Evolutionary conservation across 2,888 invertebrate species (phyloP).

Genomic region (Mythimna lalbum): DNA sequence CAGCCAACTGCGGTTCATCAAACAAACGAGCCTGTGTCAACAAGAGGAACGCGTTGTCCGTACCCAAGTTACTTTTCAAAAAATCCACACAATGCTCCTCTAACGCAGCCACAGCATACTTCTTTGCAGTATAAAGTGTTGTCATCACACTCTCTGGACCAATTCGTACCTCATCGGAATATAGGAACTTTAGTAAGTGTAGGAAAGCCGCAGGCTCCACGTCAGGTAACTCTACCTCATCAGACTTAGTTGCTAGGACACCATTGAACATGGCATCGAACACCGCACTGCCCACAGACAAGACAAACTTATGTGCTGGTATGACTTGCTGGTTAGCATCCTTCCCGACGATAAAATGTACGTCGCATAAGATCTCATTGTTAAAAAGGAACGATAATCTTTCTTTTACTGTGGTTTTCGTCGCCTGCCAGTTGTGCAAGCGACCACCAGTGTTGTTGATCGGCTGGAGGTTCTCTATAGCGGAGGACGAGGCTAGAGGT

Average conservation of each 20-base stretch:
- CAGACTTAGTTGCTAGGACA: slow-evolving; percentile 92
- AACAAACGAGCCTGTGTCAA: slow-evolving; percentile 95
- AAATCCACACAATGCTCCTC: slow-evolving; percentile 96
- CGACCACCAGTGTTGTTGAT: slow-evolving; percentile 86
- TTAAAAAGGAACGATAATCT: slow-evolving; percentile 92
- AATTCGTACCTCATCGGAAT: slow-evolving; percentile 96
- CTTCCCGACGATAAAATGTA: slow-evolving; percentile 95
- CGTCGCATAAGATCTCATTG: slow-evolving; percentile 91
- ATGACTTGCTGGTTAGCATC: slow-evolving; percentile 93
- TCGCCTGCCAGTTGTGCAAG: slow-evolving; percentile 93
- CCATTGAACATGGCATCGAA: slow-evolving; percentile 97
- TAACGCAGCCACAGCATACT: slow-evolving; percentile 95
- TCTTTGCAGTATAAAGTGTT: slow-evolving; percentile 96
- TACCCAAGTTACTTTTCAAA: slow-evolving; percentile 93
- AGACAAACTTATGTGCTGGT: slow-evolving; percentile 95
- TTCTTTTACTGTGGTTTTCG: slow-evolving; percentile 94
- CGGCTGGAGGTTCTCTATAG: slow-evolving; percentile 84
- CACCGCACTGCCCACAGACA: slow-evolving; percentile 95
- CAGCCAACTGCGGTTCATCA: slow-evolving; percentile 95
- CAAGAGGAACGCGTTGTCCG: slow-evolving; percentile 96
- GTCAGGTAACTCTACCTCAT: slow-evolving; percentile 95
- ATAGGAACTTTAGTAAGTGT: slow-evolving; percentile 93
- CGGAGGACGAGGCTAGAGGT: slow-evolving; percentile 77
- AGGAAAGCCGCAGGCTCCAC: slow-evolving; percentile 96
- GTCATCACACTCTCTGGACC: slow-evolving; percentile 97